Percentiles rank a stretch among this genome's conserved stretches.
Conservation (phyloP, 2,797 vertebrate genomes). For the Erpetoichthys calabaricus region DNA sequence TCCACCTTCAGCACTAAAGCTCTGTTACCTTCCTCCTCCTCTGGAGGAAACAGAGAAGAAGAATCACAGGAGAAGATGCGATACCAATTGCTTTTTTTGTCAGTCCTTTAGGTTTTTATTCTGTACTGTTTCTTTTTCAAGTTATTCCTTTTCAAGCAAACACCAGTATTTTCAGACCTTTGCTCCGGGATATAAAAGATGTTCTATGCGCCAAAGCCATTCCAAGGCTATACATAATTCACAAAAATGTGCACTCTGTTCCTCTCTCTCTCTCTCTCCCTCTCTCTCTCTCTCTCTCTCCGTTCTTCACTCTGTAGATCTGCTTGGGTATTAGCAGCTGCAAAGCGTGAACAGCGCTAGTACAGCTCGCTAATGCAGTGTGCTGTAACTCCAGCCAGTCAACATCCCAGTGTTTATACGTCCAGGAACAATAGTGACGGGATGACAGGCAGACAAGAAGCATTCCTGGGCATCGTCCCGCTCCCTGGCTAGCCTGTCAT, state of each 20-base stretch:
- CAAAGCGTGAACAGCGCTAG: background rate
- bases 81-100: too few relatives aligned
- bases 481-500: background rate
- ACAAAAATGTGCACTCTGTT: slow-evolving; percentile 19
- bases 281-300: background rate
- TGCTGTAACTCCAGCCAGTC: slow-evolving; percentile 1
- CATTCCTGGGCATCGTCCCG: background rate
- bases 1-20: slow-evolving; percentile 21
- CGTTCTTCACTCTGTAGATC: slow-evolving; percentile 8
- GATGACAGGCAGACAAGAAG: background rate
- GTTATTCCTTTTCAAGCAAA: background rate
- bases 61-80: background rate
- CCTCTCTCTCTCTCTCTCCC: slow-evolving; percentile 24
- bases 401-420: background rate
- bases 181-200: slow-evolving; percentile 17
- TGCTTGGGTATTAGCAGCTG: background rate
- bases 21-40: slow-evolving; percentile 12
- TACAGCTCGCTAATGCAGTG: background rate
- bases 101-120: background rate
- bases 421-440: background rate
- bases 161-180: slow-evolving; percentile 8
- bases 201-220: slow-evolving; percentile 22
- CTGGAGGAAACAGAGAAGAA: slow-evolving; percentile 3
- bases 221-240: slow-evolving; percentile 15
- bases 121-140: background rate